Evolutionary conservation across 30 jellyfish, hydroid and myxozoan genomes (phyloP).

Genomic region (Pelagia noctiluca): DNA sequence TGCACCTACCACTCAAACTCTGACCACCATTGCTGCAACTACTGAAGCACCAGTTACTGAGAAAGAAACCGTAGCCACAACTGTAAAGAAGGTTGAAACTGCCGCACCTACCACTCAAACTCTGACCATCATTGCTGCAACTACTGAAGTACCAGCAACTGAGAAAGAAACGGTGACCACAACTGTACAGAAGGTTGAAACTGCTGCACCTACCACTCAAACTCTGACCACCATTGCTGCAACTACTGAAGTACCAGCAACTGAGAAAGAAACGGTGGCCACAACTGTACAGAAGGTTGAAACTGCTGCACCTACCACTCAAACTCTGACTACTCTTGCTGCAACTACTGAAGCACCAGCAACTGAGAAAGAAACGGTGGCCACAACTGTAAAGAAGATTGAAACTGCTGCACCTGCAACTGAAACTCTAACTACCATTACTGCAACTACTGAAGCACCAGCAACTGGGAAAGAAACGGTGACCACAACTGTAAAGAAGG

Average conservation of each 20-base stretch:
- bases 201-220: conserved; percentile 4
- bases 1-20: too few species aligned
- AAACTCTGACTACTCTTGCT: too few species aligned
- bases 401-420: not conserved
- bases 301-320: too few species aligned
- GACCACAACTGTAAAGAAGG: not conserved
- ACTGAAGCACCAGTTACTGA: too few species aligned
- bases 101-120: too few species aligned
- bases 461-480: not conserved
- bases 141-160: not conserved
- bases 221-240: not conserved
- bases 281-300: not conserved
- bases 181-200: not conserved
- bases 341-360: not conserved
- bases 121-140: too few species aligned
- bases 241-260: not conserved
- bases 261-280: not conserved
- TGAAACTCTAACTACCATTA: not conserved
- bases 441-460: not conserved
- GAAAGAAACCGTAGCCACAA: too few species aligned
- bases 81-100: too few species aligned
- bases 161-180: not conserved
- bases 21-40: too few species aligned
- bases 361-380: not conserved
- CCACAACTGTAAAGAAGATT: not conserved